Evolutionary conservation across 2,113 vertebrate species (phyloP), one percentile per base, ranked within the genome.

Genomic region (Petrocephalus microphthalmus): DNA sequence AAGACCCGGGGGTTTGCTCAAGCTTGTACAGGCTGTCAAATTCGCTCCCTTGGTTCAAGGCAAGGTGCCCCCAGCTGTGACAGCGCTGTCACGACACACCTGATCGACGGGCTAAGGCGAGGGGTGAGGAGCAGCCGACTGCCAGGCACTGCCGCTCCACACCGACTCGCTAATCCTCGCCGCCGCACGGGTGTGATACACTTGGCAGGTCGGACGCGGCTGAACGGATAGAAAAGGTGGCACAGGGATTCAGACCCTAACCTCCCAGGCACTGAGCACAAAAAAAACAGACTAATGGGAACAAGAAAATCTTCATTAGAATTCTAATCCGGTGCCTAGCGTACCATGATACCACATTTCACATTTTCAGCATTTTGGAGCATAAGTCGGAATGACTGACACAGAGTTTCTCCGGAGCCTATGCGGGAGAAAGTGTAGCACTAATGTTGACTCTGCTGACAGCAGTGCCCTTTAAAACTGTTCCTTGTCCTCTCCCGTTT

Each of bases 241-340:
- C 20, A 74, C 88, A 56, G 85, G 71, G 81, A 81, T 45, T 78
- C 89, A 87, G 57, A 20, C 51, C 17, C 37, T 15, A 87, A 42
- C 71, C 71, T 84, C 82, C 56, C 89, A 88, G 88, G 84, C 52
- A 60, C 85, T 56, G 84, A 78, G 53, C 67, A 85, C 56, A 49
- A 83, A 88, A 85, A 78, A 87, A 84, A 19, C 89, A 85, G 88
- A 90, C 87, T 90, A 90, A 87, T 74, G 29, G 54, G 42, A 49
- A 20, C 22, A 71, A 51, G 64, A 51, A 87, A 51, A 22, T 42
- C 33, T 67, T 87, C 60, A 67, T 87, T 15, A 25, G 60, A 45
- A 71, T 87, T 71, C 15, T 3, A 87, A 51, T 45, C 56, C 37
- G 37, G 4, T 37, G 84, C 51, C 7, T n/a, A 17, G 25, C 29